Base-by-base conservation (phyloP, 2,113 vertebrate species). In the Mungos mungo region DNA sequence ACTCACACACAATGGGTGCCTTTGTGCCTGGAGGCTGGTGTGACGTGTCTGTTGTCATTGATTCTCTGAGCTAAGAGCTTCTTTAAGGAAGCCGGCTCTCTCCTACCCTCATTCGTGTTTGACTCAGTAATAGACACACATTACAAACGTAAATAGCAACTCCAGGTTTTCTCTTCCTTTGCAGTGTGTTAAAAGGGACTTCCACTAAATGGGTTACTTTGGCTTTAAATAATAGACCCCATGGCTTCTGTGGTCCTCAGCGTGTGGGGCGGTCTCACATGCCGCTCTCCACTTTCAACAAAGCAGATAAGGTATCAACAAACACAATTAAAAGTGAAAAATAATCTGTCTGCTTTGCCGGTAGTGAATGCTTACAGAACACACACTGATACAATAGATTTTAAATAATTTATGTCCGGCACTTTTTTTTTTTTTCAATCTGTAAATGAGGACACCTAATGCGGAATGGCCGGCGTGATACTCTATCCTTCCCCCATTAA, bases 261-360 rank as follows among this genome's bases (percentile, higher is more conserved):
- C 95, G 1, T 76, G 91, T 97, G 97, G 87, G 97, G 92, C 0
- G 98, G 99, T 99, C 99, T 99, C 99, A 98, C 83, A 10, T 99
- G 98, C 99, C 99, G 68, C 98, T 98, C 99, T 99, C 99, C 92
- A 90, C 99, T 99, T 99, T 99, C 98, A 98, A 95, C 97, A 94
- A 25, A 81, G 98, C 98, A 98, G 99, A 99, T 99, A 99, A 99
- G 99, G 98, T 99, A 99, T 98, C 99, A 98, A 98, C 98, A 98
- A 98, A 98, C 98, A 98, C 98, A 99, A 99, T 99, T 99, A 99
- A 99, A 99, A 99, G 98, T 98, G 99, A 99, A 99, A 99, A 99
- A 99, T 99, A 99, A 99, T 99, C 99, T 98, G 95, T 95, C 94
- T 90, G 95, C 98, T 98, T 97, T 98, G 98, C 97, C 98, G 97